Base-by-base conservation (phyloP, 2,797 vertebrate genomes). In the Anolis apletophallus region DNA sequence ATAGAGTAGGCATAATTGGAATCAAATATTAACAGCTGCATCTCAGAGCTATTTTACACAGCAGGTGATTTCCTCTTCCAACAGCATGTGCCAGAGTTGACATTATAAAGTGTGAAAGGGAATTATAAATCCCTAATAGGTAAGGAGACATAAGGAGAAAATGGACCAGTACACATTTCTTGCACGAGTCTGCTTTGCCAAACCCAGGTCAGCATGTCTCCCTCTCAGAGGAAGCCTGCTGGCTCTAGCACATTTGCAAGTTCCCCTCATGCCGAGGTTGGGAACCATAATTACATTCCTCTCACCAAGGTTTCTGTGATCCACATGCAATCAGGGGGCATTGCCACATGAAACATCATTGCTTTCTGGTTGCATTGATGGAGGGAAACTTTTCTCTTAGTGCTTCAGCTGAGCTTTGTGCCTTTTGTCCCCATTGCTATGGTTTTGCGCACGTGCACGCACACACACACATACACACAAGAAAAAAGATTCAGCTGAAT, bases 1-100 rank as follows among this genome's bases (percentile, higher is more conserved):
- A 84, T 1, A 64, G 36, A n/a, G 34, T 59, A 83, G 29, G 57
- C 19, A 75, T 34, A 75, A 75, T 75, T 84, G 11, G 36, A 75
- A 64, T 61, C 16, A 83, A 84, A 84, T 34, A 54, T 26, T 68
- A 76, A 54, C 29, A 77, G 5, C 46, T 84, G 46, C 46, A 69
- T 55, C 61, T 77, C 50, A 77, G n/a, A 68, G 21, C 16, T 13
- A 55, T 26, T 77, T 77, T 77, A 77, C 23, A 54, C 1, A 69
- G 50, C 23, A 69, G 14, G 50, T 64, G 50, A 50, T 16, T 7
- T 57, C 50, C 50, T 85, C 5, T 67, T 75, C 29, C 10, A 74
- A 29, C 17, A 50, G 57, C 21, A 26, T 52, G 16, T 64, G 29
- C 55, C 72, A 75, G 16, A 23, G 17, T 21, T 75, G 16, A 46